phyloP scores from a whole-genome alignment of 2,113 vertebrate species.

The Megaceryle torquata region DNA sequence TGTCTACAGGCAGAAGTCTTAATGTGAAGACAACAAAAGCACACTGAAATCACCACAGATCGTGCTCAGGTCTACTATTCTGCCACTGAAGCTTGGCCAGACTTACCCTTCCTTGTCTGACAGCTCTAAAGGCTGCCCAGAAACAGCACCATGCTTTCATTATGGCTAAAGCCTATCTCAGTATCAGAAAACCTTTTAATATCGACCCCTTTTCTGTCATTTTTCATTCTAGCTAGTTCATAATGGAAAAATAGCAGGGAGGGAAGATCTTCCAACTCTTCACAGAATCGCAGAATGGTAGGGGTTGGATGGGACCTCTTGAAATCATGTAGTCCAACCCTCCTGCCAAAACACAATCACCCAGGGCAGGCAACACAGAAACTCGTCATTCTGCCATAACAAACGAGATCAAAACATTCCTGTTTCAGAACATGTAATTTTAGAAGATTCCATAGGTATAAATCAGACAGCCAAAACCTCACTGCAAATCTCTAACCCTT shows the following conservation, averaged over 20 bases:
- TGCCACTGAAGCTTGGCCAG: neutral
- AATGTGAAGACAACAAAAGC: neutral
- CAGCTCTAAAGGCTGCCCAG: neutral
- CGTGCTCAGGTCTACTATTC: neutral
- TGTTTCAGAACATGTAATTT: fast-evolving
- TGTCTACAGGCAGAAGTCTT: neutral
- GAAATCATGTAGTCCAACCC: too few species aligned
- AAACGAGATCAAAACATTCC: neutral
- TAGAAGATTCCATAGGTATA: neutral
- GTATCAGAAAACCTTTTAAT: neutral
- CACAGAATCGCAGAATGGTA: too few species aligned
- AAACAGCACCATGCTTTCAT: neutral
- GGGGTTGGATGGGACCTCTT: too few species aligned
- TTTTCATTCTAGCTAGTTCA: neutral
- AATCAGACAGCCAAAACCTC: neutral
- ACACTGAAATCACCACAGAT: neutral
- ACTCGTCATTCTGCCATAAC: neutral
- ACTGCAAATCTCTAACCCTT: neutral
- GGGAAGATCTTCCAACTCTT: neutral
- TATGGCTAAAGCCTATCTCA: neutral
- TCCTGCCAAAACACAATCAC: too few species aligned
- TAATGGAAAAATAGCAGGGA: neutral
- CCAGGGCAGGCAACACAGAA: too few species aligned
- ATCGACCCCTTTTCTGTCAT: neutral
- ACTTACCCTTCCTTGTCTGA: neutral